These are phyloP conservation scores for Acrobasis repandana DNA, from an alignment of 2,888 invertebrate species.

Conservation along the genomic window DNA sequence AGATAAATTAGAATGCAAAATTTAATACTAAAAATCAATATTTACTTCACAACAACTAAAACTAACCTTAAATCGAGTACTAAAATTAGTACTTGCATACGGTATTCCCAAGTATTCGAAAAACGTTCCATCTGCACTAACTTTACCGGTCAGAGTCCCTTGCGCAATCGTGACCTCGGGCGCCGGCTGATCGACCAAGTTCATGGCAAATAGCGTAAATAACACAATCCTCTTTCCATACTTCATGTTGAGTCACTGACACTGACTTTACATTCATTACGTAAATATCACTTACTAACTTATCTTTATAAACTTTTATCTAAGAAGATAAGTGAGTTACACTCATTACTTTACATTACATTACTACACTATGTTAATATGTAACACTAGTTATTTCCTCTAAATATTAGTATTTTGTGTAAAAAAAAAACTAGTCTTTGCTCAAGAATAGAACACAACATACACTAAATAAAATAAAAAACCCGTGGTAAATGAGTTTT, in stretches of 20 bases:
- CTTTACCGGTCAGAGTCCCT: slow-evolving; percentile 66
- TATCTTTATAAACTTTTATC: slow-evolving; percentile 1
- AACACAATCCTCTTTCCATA: slow-evolving; percentile 56
- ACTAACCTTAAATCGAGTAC: slow-evolving; percentile 65
- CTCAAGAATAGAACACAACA: too few relatives aligned
- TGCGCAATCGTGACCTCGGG: slow-evolving; percentile 67
- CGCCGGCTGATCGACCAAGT: slow-evolving; percentile 69
- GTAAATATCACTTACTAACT: too few relatives aligned
- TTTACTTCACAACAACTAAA: slow-evolving; percentile 17
- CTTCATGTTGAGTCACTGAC: slow-evolving; percentile 46
- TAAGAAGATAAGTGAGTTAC: background rate
- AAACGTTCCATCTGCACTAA: slow-evolving; percentile 63
- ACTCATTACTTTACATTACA: background rate
- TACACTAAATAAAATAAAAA: too few relatives aligned
- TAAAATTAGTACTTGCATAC: slow-evolving; percentile 61
- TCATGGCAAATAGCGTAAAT: slow-evolving; percentile 64
- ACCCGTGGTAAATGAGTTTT: background rate
- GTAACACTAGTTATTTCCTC: background rate
- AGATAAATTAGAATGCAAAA: too few relatives aligned
- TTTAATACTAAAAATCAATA: too few relatives aligned
- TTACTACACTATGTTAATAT: background rate
- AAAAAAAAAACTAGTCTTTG: too few relatives aligned
- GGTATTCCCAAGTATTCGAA: slow-evolving; percentile 73
- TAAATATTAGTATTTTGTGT: background rate
- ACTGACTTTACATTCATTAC: background rate